Base-by-base conservation (phyloP, 1,140 invertebrate species). In the Belonocnema kinseyi region DNA sequence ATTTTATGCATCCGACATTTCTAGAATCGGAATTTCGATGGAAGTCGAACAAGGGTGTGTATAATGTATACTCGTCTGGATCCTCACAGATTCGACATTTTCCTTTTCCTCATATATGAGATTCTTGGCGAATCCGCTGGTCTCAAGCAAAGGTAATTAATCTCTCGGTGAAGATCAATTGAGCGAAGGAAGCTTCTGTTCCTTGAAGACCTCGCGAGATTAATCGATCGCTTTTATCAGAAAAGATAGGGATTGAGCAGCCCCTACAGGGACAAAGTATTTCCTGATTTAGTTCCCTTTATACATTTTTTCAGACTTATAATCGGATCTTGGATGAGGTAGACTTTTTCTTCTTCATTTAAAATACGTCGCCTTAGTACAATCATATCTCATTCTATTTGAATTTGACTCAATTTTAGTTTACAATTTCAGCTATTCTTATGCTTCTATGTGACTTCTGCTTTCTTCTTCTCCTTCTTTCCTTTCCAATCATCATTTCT, bases 131-230 rank as follows among this genome's bases (percentile, higher is more conserved):
- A 66, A 66, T 40, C 61, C 16, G 26, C n/a, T 7, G 3, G n/a
- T 40, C 61, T 66, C 46, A 66, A 33, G n/a, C 33, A 66, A 26
- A 66, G 46, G 33, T 33, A 66, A 66, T 66, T 66, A 66, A 66
- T 66, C 61, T 66, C 61, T n/a, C 33, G 61, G 6, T 40, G 14
- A 66, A 33, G 13, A 66, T 66, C 61, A 66, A 40, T 66, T 33
- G 61, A 46, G 26, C 61, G 26, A 40, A 66, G 40, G 40, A 40
- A 66, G 61, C 40, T 66, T 66, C 14, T 33, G 26, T 33, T 66
- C 16, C 61, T 66, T 46, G 61, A 40, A 66, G 40, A 66, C 12
- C 26, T 66, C 16, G 21, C 13, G 26, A 40, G 61, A 66, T 66
- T 66, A 66, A 66, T 66, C 26, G 61, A 26, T 66, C 26, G 16